Percentiles rank a stretch among this genome's conserved stretches.
These are phyloP conservation scores for Anoplopoma fimbria DNA, from an alignment of 2,113 vertebrate species.

Conservation along the genomic window DNA sequence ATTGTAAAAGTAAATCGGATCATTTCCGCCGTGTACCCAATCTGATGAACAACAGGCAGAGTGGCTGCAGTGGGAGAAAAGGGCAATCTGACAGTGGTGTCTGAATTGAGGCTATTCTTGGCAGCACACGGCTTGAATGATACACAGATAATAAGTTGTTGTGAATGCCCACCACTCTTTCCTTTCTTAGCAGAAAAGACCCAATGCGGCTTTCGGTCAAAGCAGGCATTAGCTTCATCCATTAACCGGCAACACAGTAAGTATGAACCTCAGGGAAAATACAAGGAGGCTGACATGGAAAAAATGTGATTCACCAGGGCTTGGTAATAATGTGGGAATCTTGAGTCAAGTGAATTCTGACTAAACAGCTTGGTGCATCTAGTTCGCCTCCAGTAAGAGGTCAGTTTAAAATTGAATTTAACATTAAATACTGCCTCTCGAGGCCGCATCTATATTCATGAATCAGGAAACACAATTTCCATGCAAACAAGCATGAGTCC, in stretches of 20 bases:
- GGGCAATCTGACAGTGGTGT: slow-evolving; percentile 57
- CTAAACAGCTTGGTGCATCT: not conserved
- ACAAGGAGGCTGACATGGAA: slow-evolving; percentile 8
- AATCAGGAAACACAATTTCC: slow-evolving; percentile 47
- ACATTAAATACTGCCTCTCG: slow-evolving; percentile 28
- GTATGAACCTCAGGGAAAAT: slow-evolving; percentile 35
- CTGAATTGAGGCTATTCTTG: slow-evolving; percentile 64
- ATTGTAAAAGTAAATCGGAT: slow-evolving; percentile 8
- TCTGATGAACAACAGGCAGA: slow-evolving; percentile 17
- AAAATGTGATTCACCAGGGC: slow-evolving; percentile 14
- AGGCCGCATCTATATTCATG: slow-evolving; percentile 56
- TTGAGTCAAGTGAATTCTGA: slow-evolving; percentile 15
- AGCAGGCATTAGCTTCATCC: slow-evolving; percentile 18
- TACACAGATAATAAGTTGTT: slow-evolving; percentile 46
- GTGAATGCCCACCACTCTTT: slow-evolving; percentile 36
- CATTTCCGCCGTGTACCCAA: slow-evolving; percentile 6
- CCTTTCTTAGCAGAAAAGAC: slow-evolving; percentile 33
- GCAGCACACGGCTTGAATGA: slow-evolving; percentile 39
- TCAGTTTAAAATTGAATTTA: slow-evolving; percentile 29
- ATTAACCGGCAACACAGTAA: slow-evolving; percentile 7
- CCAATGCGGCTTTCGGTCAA: slow-evolving; percentile 16
- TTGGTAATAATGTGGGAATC: not conserved
- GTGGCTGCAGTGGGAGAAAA: slow-evolving; percentile 42
- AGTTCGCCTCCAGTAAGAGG: not conserved
- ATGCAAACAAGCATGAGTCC: no score